A percentile compares a stretch with the other conserved stretches of the same genome.
These are phyloP conservation scores for Smittia aterrima DNA, from an alignment of 2,888 invertebrate genomes.

Conservation along the genomic window DNA sequence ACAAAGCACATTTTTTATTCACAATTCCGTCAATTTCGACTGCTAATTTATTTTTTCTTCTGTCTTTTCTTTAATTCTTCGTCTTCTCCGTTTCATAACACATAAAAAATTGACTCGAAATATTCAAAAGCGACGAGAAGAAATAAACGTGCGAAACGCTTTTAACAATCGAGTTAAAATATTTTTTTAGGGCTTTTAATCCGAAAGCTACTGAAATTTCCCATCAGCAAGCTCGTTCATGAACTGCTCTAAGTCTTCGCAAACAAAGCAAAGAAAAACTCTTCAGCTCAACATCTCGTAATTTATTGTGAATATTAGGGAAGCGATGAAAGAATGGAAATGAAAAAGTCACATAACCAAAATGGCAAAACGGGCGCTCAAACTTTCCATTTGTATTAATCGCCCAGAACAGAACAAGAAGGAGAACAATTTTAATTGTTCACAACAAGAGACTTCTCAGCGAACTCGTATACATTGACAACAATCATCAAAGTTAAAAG, in stretches of 20 bases:
- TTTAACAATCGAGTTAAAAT: background rate
- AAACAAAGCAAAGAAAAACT: background rate
- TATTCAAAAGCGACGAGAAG: too few species aligned
- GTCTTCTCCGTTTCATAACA: background rate
- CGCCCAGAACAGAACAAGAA: background rate
- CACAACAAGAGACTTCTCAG: background rate
- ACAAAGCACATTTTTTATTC: background rate
- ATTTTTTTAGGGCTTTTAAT: too few species aligned
- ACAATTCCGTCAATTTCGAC: background rate
- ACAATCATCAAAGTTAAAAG: background rate
- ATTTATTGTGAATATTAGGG: background rate
- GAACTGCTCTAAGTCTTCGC: background rate
- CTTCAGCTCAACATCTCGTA: background rate
- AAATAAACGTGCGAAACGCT: slow-evolving; percentile 12
- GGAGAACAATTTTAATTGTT: background rate
- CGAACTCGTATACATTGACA: background rate
- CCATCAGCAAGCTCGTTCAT: too few species aligned
- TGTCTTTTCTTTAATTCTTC: background rate
- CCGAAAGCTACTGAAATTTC: too few species aligned
- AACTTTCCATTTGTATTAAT: background rate
- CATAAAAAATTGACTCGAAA: background rate
- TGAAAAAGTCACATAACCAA: background rate
- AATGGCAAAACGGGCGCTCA: background rate
- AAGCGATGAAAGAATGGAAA: background rate
- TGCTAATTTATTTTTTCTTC: background rate